Base-by-base conservation (phyloP, 2,797 vertebrate genomes). In the Cyclopterus lumpus region DNA sequence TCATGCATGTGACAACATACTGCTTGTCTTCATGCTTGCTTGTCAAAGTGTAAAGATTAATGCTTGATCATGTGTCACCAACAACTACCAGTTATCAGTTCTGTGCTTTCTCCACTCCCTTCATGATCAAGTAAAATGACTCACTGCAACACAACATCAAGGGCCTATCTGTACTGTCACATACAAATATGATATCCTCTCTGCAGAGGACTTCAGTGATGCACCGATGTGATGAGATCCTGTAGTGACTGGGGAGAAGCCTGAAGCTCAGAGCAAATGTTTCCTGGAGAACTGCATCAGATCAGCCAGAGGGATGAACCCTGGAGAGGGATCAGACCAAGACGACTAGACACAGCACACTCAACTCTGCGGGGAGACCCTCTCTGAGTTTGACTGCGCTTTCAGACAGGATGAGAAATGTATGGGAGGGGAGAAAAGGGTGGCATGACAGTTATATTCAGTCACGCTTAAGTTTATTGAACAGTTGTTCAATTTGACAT, bases 251-350 rank as follows among this genome's bases (percentile, higher is more conserved):
- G 40, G 73, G 65, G 64, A 71, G 68, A 83, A 68, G 74, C 55
- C 65, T 51, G 68, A 61, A 73, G 54, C 76, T 87, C 54, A 71
- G 75, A 68, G 49, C 1, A 9, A 86, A 77, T 70, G 51, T 77
- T 82, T 83, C 75, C 65, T 72, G 53, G 58, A 83, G 69, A 84
- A 81, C 24, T 0, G 61, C 57, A 77, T 79, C 75, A 83, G 77
- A 83, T 89, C 72, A 77, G 78, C 83, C 32, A 2, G 67, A 79
- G 78, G 75, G 70, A 77, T 73, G 75, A 90, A 82, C 81, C 84
- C 81, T 64, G 74, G 84, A 84, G 86, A 83, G 48, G 67, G 79
- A 86, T 82, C 80, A 81, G 78, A 82, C 81, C 1, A 44, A 71
- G 73, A 81, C 22, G 11, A 77, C 73, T n/a, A 78, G 63, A 79